Evolutionary conservation across 1,140 invertebrate genomes (phyloP).

Genomic region (Phenacoccus solenopsis): DNA sequence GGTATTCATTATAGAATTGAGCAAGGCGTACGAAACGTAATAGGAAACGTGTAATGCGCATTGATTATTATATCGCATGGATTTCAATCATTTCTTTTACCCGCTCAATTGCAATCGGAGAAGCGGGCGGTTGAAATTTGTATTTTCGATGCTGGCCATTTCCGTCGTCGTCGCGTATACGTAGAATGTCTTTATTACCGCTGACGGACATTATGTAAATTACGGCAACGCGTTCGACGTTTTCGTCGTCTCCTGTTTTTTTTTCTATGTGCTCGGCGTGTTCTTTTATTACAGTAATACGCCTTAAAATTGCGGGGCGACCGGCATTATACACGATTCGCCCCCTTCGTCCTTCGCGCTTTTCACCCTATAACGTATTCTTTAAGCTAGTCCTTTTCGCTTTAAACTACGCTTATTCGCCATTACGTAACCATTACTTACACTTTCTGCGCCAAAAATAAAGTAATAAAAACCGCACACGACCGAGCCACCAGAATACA

Average conservation of each 20-base stretch:
- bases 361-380: not conserved
- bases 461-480: not conserved
- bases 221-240: not conserved
- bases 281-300: not conserved
- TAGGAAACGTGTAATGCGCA: not conserved
- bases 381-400: not conserved
- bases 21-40: not conserved
- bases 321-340: not conserved
- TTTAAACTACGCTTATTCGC: slow-evolving; percentile 1
- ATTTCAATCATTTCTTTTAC: not conserved
- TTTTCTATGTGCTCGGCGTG: too few relatives aligned
- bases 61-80: not conserved
- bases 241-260: not conserved
- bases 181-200: not conserved
- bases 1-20: not conserved
- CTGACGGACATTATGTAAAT: not conserved
- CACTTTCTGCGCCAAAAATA: slow-evolving; percentile 1
- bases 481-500: not conserved
- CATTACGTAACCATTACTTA: slow-evolving; percentile 2
- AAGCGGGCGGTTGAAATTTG: not conserved
- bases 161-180: slow-evolving; percentile 1
- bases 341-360: too few relatives aligned
- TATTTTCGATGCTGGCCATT: not conserved
- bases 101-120: too few relatives aligned
- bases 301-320: not conserved